Base-by-base conservation (phyloP, 2,888 invertebrate species). In the Apeira syringaria region DNA sequence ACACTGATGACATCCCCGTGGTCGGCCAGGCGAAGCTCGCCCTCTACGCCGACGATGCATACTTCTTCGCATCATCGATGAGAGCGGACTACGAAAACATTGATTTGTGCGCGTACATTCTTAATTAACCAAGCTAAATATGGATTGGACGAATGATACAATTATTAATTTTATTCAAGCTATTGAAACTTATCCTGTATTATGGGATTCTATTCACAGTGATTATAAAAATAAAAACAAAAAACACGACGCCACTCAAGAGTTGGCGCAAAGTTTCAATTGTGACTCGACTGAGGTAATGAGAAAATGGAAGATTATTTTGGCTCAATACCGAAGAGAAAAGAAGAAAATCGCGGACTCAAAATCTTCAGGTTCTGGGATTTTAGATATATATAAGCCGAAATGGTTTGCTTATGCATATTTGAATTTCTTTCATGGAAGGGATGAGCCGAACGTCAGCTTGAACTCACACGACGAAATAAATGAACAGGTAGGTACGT, bases 301-400 rank as follows among this genome's bases (percentile, higher is more conserved):
- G 46, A 50, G 54, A 49, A 52, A 55, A 46, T 52, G 47, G 47
- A 47, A 53, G 36, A 54, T 54, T 47, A 50, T 54, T 54, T 54
- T 52, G 39, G 47, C 49, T 40, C 45, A 52, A 35, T 52, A 52
- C 27, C 47, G 47, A 47, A 51, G 51, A 52, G 47, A 54, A 47
- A 54, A 54, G 38, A 49, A 54, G 45, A 53, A 53, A 46, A 46
- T 53, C 27, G 38, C 39, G 38, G 53, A 40, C 9, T 54, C 44
- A 42, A 50, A 54, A 54, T 41, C 46, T 42, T 46, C 48, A 46
- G 48, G 46, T 48, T 48, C 47, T 43, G 48, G 48, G 17, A 46
- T 31, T 27, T 31, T 27, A 38, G 40, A 46, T 33, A 48, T 39
- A 39, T 48, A 48, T 30, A 42, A 48, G 31, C 48, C 47, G 5